These are phyloP conservation scores for Spodoptera exigua DNA, from an alignment of 2,888 invertebrate species.

Conservation along the genomic window DNA sequence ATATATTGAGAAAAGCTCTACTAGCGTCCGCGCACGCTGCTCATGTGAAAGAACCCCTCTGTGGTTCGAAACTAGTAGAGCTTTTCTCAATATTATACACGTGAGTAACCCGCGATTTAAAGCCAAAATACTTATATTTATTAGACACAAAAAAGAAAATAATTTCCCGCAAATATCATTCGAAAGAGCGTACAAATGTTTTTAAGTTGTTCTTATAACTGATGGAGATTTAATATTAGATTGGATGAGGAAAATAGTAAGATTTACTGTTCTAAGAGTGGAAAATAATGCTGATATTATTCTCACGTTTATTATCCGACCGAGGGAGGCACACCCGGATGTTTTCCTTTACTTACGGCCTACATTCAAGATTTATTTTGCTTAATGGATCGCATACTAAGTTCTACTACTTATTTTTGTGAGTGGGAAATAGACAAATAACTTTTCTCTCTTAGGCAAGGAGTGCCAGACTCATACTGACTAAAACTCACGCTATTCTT, in stretches of 20 bases:
- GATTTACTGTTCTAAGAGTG: constrained; percentile 27
- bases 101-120: too few species aligned
- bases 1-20: too few species aligned
- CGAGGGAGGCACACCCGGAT: constrained; percentile 5
- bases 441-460: too few species aligned
- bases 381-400: constrained; percentile 8
- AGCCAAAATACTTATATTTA: constrained; percentile 13
- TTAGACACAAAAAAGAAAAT: constrained; percentile 10
- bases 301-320: constrained; percentile 28
- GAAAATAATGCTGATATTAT: constrained; percentile 34
- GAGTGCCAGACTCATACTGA: too few species aligned
- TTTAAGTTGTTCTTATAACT: constrained; percentile 32
- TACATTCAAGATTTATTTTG: constrained; percentile 29
- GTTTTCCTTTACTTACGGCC: constrained; percentile 28
- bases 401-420: too few species aligned
- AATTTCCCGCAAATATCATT: constrained; percentile 32
- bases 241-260: constrained; percentile 42
- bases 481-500: too few species aligned
- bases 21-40: too few species aligned
- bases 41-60: too few species aligned
- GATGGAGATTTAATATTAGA: constrained; percentile 48
- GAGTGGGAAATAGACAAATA: too few species aligned
- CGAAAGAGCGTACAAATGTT: constrained; percentile 27
- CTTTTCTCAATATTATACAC: too few species aligned
- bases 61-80: too few species aligned